phyloP scores from a whole-genome alignment of 2,797 vertebrate species.

The Urophycis tenuis region DNA sequence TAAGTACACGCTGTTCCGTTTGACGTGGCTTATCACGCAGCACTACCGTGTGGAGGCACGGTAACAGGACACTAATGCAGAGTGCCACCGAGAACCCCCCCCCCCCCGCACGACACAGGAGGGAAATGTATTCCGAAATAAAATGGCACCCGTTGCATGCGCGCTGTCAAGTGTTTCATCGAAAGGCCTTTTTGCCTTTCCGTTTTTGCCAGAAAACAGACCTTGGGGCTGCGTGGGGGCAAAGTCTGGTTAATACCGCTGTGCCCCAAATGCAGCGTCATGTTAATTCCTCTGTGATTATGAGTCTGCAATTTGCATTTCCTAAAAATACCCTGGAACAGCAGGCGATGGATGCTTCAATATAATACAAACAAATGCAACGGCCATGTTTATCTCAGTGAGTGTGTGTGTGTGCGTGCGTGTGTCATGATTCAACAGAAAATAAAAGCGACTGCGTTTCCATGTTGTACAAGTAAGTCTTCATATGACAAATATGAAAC shows the following conservation, averaged over 20 bases:
- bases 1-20: not conserved
- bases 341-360: not conserved
- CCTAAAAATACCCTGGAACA: not conserved
- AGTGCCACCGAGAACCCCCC: not conserved
- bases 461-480: not conserved
- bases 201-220: not conserved
- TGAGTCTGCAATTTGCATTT: constrained; percentile 4
- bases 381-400: too few species aligned
- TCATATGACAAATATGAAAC: constrained; percentile 44
- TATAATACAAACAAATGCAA: not conserved
- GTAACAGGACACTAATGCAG: not conserved
- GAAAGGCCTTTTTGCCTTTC: not conserved
- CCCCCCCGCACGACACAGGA: too few species aligned
- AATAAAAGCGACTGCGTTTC: not conserved
- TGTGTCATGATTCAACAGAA: not conserved
- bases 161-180: not conserved
- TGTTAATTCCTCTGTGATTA: not conserved
- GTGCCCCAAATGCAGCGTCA: not conserved
- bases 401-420: not conserved
- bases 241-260: not conserved
- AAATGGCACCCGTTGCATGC: not conserved
- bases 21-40: not conserved
- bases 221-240: not conserved
- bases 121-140: not conserved
- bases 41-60: not conserved